Base-by-base conservation (phyloP, 2,797 vertebrate species). In the Oceanodroma leucorhoa region DNA sequence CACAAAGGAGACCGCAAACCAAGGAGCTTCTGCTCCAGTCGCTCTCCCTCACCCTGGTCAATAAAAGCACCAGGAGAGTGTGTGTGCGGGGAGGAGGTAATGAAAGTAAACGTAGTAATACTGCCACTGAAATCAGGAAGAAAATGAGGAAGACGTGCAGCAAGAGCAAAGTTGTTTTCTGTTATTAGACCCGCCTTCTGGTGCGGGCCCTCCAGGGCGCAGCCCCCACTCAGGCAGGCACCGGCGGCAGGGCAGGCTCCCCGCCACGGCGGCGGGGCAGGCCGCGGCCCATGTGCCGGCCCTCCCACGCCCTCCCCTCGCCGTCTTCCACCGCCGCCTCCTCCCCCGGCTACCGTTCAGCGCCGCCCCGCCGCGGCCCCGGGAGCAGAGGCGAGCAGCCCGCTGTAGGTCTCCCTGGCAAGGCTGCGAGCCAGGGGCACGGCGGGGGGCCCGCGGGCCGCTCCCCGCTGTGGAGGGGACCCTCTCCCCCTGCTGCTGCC, bases 91-190 rank as follows among this genome's bases (percentile, higher is more conserved):
- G 8, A 6, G 22, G n/a, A 16, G 11, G 34, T 6, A 24, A 24
- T 0, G 9, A 17, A 50, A 67, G 26, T 1, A 29, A 71, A 4
- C 0, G 19, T 0, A 17, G 23, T 0, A 64, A 34, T 1, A 6
- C 26, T 14, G n/a, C 1, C 50, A 11, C 53, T 6, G 69, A 19
- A 41, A 66, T 7, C 12, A 24, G 62, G 66, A 61, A 83, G 55
- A 14, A 19, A 41, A 66, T 7, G 11, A 24, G 58, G 70, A 61
- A 83, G 51, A 14, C 50, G 11, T 2, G 40, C 57, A 5, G 22
- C 32, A 54, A 14, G 9, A 61, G 20, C 51, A 6, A 41, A 53
- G 38, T 6, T 9, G 0, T 13, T 11, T 30, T 10, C 2, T 2
- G 50, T 23, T 10, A 6, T 1, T 1, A 20, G 10, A 5, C 9